phyloP scores from a whole-genome alignment of 2,888 invertebrate genomes.

The Ganaspis brasiliensis region DNA sequence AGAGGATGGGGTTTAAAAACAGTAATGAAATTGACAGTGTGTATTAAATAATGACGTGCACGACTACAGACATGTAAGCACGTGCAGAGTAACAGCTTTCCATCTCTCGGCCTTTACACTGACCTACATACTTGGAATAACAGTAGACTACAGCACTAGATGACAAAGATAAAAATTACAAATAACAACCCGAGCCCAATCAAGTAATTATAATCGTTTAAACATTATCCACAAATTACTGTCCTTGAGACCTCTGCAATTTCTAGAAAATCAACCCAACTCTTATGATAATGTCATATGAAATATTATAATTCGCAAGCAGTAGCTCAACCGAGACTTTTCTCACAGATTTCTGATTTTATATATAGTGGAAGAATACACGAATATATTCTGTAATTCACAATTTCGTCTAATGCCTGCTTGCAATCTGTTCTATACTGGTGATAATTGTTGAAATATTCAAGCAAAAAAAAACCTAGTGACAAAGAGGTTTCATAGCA shows the following conservation, averaged over 20 bases:
- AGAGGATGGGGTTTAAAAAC: slow-evolving; percentile 30
- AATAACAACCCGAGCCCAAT: background rate
- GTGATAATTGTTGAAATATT: too few relatives aligned
- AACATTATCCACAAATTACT: background rate
- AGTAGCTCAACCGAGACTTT: slow-evolving; percentile 5
- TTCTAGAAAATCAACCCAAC: slow-evolving; percentile 1
- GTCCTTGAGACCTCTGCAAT: background rate
- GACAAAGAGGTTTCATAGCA: too few relatives aligned
- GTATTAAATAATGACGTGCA: slow-evolving; percentile 46
- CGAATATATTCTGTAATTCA: too few relatives aligned
- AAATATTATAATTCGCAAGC: background rate
- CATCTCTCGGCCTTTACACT: slow-evolving; percentile 78
- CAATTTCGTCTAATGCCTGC: too few relatives aligned
- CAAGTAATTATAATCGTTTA: slow-evolving; percentile 1
- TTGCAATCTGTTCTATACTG: too few relatives aligned
- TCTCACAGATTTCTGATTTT: background rate
- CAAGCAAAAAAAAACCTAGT: too few relatives aligned
- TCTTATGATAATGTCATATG: background rate
- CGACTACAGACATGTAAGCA: slow-evolving; percentile 51
- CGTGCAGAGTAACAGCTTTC: slow-evolving; percentile 70
- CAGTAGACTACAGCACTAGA: slow-evolving; percentile 53
- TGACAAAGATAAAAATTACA: slow-evolving; percentile 21
- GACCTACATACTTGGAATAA: slow-evolving; percentile 75
- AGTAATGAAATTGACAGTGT: slow-evolving; percentile 38
- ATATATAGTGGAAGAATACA: too few relatives aligned